These are phyloP conservation scores for Stomatorhinus walkeri DNA, from an alignment of 2,797 vertebrate genomes.

Conservation along the genomic window DNA sequence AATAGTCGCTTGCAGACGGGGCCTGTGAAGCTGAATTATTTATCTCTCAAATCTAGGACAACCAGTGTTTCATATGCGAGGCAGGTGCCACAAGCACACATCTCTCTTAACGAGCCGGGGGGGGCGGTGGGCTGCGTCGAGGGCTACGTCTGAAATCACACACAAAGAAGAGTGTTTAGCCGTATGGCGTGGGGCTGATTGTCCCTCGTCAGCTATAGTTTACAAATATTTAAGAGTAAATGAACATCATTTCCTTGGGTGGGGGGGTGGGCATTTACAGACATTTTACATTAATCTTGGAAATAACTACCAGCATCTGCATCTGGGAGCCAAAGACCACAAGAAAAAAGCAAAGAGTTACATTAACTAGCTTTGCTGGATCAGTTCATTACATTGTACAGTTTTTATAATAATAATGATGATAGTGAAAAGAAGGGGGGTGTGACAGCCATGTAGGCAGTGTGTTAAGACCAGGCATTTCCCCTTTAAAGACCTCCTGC, in stretches of 20 bases:
- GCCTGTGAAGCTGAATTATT: slow-evolving; percentile 61
- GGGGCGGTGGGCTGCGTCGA: slow-evolving; percentile 13
- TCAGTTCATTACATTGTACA: neutral
- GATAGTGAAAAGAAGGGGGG: neutral
- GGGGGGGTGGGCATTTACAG: neutral
- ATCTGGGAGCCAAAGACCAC: neutral
- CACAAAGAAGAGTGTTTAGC: slow-evolving; percentile 26
- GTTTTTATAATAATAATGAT: neutral
- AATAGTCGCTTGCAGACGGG: slow-evolving; percentile 31
- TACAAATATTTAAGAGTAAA: neutral
- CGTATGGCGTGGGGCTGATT: neutral
- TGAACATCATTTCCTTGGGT: neutral
- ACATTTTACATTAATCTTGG: neutral
- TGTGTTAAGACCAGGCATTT: neutral
- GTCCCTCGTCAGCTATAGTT: neutral
- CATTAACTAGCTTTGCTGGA: neutral
- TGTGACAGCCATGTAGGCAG: neutral
- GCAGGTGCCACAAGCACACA: slow-evolving; percentile 39
- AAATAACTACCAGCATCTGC: neutral
- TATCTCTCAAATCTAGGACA: slow-evolving; percentile 61
- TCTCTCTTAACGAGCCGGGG: slow-evolving; percentile 13
- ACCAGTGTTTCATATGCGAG: slow-evolving; percentile 54
- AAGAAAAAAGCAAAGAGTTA: neutral
- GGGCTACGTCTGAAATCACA: slow-evolving; percentile 25
- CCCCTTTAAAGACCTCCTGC: neutral